These are phyloP conservation scores for Callipepla squamata DNA, from an alignment of 2,113 vertebrate species.

Conservation along the genomic window DNA sequence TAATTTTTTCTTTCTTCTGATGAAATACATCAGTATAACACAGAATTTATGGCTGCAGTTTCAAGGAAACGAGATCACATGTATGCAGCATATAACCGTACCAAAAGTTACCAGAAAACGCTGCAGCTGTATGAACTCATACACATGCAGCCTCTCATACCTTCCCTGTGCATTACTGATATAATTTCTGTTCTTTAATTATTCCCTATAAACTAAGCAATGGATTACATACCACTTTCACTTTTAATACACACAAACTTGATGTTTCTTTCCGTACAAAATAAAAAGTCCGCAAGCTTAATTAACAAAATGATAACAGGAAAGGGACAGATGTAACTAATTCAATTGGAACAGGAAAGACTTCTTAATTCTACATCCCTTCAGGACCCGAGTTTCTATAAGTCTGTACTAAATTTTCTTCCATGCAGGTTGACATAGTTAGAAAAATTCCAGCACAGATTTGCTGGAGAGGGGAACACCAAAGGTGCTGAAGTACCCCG, in stretches of 20 bases:
- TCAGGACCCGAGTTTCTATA: neutral
- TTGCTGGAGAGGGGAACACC: neutral
- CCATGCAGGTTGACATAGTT: neutral
- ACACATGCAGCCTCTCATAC: neutral
- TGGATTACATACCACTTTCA: neutral
- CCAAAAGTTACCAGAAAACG: neutral
- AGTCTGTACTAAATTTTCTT: neutral
- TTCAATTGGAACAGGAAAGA: neutral
- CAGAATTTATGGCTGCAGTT: neutral
- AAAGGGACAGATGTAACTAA: neutral
- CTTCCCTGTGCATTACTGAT: neutral
- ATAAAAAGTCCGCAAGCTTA: neutral
- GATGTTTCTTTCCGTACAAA: neutral
- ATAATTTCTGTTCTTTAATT: neutral
- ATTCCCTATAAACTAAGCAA: neutral
- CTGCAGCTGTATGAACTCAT: neutral
- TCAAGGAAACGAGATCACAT: neutral
- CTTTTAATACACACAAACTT: neutral
- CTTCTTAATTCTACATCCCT: neutral
- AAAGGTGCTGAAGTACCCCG: neutral
- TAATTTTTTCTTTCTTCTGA: neutral
- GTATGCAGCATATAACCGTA: neutral
- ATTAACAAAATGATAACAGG: neutral
- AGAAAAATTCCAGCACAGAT: neutral
- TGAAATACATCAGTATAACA: neutral